Conservation (phyloP, 1,140 invertebrate species). For the Cotesia chilonis region DNA sequence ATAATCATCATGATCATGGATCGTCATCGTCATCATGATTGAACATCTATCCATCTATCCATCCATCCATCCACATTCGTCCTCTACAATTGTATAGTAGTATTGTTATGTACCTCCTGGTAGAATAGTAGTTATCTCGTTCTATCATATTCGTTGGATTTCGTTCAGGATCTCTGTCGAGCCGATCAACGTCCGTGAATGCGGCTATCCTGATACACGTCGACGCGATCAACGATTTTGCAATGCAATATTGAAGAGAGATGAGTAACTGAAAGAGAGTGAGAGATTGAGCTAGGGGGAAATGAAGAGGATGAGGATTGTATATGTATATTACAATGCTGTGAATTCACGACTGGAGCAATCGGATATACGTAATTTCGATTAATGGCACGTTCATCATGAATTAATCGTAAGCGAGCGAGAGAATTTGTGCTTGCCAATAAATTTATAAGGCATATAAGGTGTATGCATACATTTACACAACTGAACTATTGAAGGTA, state of each 20-base stretch:
- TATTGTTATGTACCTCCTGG: slow-evolving; percentile 15
- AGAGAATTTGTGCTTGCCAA: neutral
- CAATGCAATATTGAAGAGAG: slow-evolving; percentile 29
- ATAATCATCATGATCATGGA: too few species aligned
- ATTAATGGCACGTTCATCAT: slow-evolving; percentile 12
- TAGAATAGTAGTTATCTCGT: neutral
- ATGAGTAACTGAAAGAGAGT: neutral
- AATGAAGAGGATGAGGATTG: neutral
- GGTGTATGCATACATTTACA: too few species aligned
- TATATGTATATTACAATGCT: slow-evolving; percentile 16
- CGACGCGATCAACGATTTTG: slow-evolving; percentile 32
- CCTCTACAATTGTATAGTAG: neutral
- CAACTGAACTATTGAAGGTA: too few species aligned
- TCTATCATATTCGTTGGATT: slow-evolving; percentile 13
- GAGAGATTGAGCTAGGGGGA: neutral
- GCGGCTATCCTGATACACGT: slow-evolving; percentile 30
- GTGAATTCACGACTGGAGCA: slow-evolving; percentile 3
- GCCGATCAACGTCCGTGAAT: slow-evolving; percentile 34
- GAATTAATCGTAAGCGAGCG: neutral
- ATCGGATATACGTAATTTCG: slow-evolving; percentile 12
- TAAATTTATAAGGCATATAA: neutral
- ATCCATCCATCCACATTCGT: too few species aligned
- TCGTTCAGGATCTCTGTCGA: neutral
- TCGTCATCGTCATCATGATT: too few species aligned
- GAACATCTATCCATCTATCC: too few species aligned